Conservation (phyloP, 2,113 vertebrate species). For the Odontesthes bonariensis region DNA sequence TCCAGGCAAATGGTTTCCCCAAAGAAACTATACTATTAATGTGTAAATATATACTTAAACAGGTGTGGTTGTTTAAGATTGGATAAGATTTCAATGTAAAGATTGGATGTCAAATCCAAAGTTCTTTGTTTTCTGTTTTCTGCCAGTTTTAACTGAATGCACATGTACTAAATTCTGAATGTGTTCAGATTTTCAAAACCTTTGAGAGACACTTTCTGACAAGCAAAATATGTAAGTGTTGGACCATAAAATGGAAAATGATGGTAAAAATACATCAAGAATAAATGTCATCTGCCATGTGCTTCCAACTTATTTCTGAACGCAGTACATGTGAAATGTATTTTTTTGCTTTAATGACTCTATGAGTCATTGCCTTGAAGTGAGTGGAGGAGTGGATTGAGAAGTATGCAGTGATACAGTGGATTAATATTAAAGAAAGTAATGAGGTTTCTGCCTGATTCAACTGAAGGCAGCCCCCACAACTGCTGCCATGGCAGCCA, state of each 20-base stretch:
- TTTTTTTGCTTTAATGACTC: slow-evolving; percentile 38
- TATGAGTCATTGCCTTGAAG: slow-evolving; percentile 38
- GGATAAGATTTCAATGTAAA: too few species aligned
- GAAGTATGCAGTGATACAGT: slow-evolving; percentile 42
- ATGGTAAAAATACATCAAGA: slow-evolving; percentile 8
- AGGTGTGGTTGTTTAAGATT: too few species aligned
- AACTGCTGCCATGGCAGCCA: slow-evolving; percentile 49
- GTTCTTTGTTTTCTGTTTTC: neutral
- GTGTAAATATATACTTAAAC: too few species aligned
- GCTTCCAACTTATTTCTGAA: slow-evolving; percentile 16
- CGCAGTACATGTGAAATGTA: neutral
- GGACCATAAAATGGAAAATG: slow-evolving; percentile 27
- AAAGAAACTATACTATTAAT: too few species aligned
- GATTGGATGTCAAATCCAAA: neutral
- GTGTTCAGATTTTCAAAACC: neutral
- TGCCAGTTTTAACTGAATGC: slow-evolving; percentile 1
- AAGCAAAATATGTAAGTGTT: neutral
- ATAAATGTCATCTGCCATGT: slow-evolving; percentile 3
- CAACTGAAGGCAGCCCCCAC: slow-evolving; percentile 20
- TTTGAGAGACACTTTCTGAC: neutral
- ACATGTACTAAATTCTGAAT: neutral
- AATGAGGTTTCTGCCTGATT: slow-evolving; percentile 22
- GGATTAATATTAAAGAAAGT: slow-evolving; percentile 61
- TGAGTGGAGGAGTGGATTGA: slow-evolving; percentile 35
- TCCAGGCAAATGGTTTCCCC: neutral